These are phyloP conservation scores for Eurois occulta DNA, from an alignment of 2,888 invertebrate species.

Conservation along the genomic window DNA sequence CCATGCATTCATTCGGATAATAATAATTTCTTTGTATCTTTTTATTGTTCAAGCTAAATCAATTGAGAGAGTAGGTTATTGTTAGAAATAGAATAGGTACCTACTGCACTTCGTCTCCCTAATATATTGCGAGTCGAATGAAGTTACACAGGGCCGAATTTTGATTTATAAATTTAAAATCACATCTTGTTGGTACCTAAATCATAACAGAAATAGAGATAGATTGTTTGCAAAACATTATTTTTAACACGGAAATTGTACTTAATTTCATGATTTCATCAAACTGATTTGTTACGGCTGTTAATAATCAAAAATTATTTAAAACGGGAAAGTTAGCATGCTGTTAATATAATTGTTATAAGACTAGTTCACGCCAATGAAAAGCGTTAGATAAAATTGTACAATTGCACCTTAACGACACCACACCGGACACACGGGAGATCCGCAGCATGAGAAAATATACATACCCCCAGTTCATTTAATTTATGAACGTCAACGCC, in stretches of 20 bases:
- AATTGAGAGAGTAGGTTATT: constrained; percentile 30
- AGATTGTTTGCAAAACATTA: neutral
- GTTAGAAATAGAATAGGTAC: constrained; percentile 28
- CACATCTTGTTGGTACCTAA: constrained; percentile 1
- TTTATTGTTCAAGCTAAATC: constrained; percentile 40
- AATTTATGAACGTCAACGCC: no score
- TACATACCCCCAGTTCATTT: no score
- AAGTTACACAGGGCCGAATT: constrained; percentile 45
- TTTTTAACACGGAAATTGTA: neutral
- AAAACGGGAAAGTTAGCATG: constrained; percentile 62
- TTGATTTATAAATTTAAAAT: neutral
- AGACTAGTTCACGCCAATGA: constrained; percentile 62
- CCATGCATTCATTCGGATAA: constrained; percentile 55
- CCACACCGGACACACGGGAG: constrained; percentile 57
- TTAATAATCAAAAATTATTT: constrained; percentile 33
- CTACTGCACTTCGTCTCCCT: constrained; percentile 25
- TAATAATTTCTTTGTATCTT: neutral
- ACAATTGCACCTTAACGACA: constrained; percentile 54
- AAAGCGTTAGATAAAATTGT: constrained; percentile 61
- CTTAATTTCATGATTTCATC: constrained; percentile 8
- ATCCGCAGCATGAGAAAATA: constrained; percentile 66
- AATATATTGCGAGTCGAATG: neutral
- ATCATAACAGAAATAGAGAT: neutral
- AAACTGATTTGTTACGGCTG: constrained; percentile 28
- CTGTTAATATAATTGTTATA: constrained; percentile 64